phyloP scores from a whole-genome alignment of 2,888 invertebrate genomes.

The Tipula unca region DNA sequence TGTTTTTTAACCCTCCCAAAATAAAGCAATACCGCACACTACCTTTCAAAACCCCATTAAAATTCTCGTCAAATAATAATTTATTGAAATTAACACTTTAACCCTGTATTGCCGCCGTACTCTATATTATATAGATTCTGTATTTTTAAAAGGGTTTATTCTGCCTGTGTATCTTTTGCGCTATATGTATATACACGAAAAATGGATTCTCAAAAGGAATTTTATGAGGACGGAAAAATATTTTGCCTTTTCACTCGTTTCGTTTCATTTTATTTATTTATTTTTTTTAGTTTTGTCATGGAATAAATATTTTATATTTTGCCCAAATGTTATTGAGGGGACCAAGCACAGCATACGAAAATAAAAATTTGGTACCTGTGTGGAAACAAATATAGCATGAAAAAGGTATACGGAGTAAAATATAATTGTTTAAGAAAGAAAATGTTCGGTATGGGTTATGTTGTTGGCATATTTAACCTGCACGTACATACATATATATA shows the following conservation, averaged over 20 bases:
- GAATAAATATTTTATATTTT: background rate
- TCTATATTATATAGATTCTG: background rate
- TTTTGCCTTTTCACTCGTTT: background rate
- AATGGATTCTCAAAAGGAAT: background rate
- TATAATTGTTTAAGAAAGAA: background rate
- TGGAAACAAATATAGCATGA: background rate
- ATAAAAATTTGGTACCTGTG: background rate
- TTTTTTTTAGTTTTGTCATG: background rate
- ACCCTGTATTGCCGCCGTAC: background rate
- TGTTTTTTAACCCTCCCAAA: background rate
- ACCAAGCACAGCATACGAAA: background rate
- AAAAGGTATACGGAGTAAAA: background rate
- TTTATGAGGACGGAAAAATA: background rate
- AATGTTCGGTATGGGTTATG: background rate
- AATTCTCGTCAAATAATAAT: background rate
- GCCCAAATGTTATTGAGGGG: background rate
- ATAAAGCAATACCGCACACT: background rate
- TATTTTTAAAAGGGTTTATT: background rate
- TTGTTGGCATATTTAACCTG: background rate
- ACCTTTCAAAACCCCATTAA: background rate
- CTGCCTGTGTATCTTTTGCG: background rate
- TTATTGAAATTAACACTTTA: slow-evolving; percentile 4
- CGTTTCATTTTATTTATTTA: too few relatives aligned
- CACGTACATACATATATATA: background rate
- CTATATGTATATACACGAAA: background rate